Conservation (phyloP, 2,888 invertebrate genomes). For the Ametastegia equiseti region DNA sequence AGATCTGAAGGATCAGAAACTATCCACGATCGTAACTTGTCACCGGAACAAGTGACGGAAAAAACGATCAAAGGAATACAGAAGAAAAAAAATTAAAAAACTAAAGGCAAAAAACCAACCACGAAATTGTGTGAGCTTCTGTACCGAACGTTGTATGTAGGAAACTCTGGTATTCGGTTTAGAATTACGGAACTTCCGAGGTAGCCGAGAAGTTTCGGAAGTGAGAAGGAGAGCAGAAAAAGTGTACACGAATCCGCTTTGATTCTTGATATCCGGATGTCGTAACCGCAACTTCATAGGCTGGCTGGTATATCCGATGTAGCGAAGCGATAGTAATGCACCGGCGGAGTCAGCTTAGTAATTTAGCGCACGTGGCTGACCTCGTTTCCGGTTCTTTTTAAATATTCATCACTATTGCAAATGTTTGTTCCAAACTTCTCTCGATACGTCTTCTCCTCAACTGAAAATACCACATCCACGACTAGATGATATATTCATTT, state of each 20-base stretch:
- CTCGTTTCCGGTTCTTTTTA: slow-evolving; percentile 41
- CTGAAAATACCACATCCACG: not conserved
- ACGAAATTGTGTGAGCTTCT: not conserved
- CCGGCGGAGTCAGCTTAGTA: slow-evolving; percentile 32
- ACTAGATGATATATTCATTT: not conserved
- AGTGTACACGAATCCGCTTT: not conserved
- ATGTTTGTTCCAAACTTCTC: not conserved
- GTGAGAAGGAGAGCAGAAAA: not conserved
- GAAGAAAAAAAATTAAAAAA: not conserved
- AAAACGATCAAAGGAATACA: not conserved
- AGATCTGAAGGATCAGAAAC: not conserved
- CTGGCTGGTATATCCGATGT: slow-evolving; percentile 27
- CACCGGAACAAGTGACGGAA: not conserved
- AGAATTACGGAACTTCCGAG: not conserved
- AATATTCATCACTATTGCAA: not conserved
- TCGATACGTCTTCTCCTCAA: not conserved
- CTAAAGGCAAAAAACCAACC: not conserved
- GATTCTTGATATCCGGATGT: slow-evolving; percentile 35
- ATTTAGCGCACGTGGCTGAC: slow-evolving; percentile 46
- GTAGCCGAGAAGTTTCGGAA: slow-evolving; percentile 32
- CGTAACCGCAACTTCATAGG: slow-evolving; percentile 39
- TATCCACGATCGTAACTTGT: not conserved
- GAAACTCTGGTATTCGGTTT: not conserved
- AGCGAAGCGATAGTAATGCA: slow-evolving; percentile 47
- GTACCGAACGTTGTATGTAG: not conserved